Base-by-base conservation (phyloP, 2,888 invertebrate species). In the Exephanes ischioxanthus region DNA sequence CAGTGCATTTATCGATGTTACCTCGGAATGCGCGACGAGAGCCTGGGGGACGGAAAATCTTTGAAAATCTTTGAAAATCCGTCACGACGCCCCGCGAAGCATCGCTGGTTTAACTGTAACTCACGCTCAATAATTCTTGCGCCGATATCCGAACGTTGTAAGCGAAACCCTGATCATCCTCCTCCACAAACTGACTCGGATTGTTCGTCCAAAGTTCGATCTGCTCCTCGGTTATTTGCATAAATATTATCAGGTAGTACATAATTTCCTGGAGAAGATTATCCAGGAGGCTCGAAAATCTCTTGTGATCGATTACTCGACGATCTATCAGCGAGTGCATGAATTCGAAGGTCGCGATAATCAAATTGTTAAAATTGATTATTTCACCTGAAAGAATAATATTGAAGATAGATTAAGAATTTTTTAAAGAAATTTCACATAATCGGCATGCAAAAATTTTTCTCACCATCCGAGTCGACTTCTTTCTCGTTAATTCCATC, bases 151-250 rank as follows among this genome's bases (percentile, higher is more conserved):
- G 94, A 66, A 97, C 96, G 22, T 96, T 96, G 86, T 96, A 95
- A 30, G 95, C 95, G 84, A 95, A 95, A 0, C 95, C 95, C 84
- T 96, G 95, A 90, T 96, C 96, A 89, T 97, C 96, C 90, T 97
- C 96, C 88, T 96, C 96, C 6, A 97, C 95, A 94, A 96, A 97
- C 90, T 95, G 95, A 90, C 96, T 96, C 0, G 96, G 95, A 93
- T 96, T 96, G 26, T 94, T 94, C 61, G 94, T 94, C 96, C 96
- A 97, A 55, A 95, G 92, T 84, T 95, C 95, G 58, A 95, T 95
- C 94, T 96, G 96, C 85, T 96, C 96, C 87, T 96, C 95, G 0
- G 96, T 96, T 80, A 97, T 96, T 94, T 97, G 96, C 95, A 96
- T 96, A 89, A 96, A 97, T 22, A 96, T 94, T 73, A 97, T 95